Evolutionary conservation across 2,888 invertebrate genomes (phyloP).

Genomic region (Hemistola chrysoprasaria): DNA sequence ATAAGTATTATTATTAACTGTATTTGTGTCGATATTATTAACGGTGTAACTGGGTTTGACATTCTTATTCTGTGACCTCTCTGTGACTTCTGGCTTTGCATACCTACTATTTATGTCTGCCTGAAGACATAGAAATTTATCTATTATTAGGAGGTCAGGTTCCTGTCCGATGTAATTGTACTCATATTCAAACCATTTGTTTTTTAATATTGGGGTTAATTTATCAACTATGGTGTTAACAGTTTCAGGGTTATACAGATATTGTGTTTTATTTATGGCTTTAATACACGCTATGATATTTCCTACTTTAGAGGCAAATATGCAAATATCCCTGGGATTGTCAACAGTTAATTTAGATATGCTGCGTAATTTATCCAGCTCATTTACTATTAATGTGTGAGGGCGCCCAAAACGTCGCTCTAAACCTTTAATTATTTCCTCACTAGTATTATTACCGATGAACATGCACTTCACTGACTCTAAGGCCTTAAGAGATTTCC

Average conservation of each 20-base stretch:
- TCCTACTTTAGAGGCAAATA: neutral
- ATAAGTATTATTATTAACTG: too few relatives aligned
- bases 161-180: neutral
- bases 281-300: neutral
- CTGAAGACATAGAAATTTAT: neutral
- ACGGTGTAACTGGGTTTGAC: too few relatives aligned
- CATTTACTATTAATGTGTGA: neutral
- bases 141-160: neutral
- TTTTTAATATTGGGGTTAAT: neutral
- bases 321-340: neutral
- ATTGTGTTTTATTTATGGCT: too few relatives aligned
- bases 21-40: too few relatives aligned
- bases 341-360: neutral
- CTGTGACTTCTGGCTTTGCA: neutral
- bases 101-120: neutral
- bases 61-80: too few relatives aligned
- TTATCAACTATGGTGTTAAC: neutral
- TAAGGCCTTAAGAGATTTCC: neutral
- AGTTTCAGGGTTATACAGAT: too few relatives aligned
- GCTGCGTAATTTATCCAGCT: neutral
- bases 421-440: neutral
- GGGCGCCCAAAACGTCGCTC: neutral
- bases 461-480: neutral
- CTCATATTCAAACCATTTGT: neutral
- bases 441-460: neutral